Percentiles rank a stretch among this genome's conserved stretches.
Evolutionary conservation across 2,113 vertebrate species (phyloP).

Genomic region (Pontoporia blainvillei): DNA sequence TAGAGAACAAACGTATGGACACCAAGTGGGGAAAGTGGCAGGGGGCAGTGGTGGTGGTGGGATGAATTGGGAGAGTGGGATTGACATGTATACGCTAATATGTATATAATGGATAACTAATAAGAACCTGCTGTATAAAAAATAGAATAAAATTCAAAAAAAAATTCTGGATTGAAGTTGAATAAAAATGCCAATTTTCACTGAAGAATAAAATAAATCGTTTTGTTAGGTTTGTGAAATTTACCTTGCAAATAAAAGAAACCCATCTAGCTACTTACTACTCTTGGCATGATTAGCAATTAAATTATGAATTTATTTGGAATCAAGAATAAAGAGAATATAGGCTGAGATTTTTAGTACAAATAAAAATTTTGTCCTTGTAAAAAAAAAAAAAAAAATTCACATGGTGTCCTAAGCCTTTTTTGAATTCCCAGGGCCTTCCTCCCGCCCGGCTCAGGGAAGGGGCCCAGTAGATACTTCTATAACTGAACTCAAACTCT

Average conservation of each 20-base stretch:
- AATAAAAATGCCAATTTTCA: not conserved
- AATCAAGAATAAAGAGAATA: conserved; percentile 10
- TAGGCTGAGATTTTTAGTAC: conserved; percentile 26
- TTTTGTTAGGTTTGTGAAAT: not conserved
- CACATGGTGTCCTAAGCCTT: too few relatives aligned
- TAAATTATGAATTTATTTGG: conserved; percentile 1
- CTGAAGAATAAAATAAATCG: not conserved
- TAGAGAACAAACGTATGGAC: not conserved
- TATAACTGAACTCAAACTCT: too few relatives aligned
- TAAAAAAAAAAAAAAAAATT: not conserved
- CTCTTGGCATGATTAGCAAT: not conserved
- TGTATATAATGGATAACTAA: too few relatives aligned
- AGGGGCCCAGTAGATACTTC: too few relatives aligned
- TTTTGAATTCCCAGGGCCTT: too few relatives aligned
- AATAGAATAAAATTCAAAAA: too few relatives aligned
- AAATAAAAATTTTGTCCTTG: conserved; percentile 31
- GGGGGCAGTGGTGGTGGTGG: too few relatives aligned
- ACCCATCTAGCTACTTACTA: not conserved
- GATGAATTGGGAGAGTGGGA: too few relatives aligned
- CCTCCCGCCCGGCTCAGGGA: too few relatives aligned
- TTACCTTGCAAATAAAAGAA: not conserved
- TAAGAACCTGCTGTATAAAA: too few relatives aligned
- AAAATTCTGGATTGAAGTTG: not conserved
- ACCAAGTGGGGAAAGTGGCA: too few relatives aligned
- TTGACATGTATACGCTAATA: too few relatives aligned